Evolutionary conservation across 2,113 vertebrate species (phyloP).

Genomic region (Coturnix japonica): DNA sequence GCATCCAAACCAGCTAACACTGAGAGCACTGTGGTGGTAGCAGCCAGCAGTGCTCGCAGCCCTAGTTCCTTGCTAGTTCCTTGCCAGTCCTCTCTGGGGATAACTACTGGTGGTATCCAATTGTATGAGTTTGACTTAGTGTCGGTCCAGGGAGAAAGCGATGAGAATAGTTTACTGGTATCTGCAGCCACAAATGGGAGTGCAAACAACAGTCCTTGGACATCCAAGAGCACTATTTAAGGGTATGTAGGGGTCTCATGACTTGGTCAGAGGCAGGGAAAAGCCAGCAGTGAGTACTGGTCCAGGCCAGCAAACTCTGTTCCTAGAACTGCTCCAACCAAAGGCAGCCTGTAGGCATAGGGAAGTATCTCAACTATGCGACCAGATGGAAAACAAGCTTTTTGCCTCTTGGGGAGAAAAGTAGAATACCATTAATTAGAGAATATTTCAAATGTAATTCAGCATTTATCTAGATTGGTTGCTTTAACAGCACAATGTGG

Average conservation of each 20-base stretch:
- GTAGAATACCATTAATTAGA: conserved; percentile 16
- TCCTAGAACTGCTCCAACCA: not conserved
- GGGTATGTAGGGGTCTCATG: not conserved
- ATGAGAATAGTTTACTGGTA: not conserved
- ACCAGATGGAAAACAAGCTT: not conserved
- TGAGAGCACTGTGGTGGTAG: not conserved
- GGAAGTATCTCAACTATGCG: not conserved
- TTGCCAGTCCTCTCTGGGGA: not conserved
- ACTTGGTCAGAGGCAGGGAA: not conserved
- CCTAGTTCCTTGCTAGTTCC: too few relatives aligned
- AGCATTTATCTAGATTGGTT: conserved; percentile 2
- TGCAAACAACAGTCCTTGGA: not conserved
- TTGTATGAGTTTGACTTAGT: not conserved
- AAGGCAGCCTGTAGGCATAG: not conserved
- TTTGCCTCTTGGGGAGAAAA: conserved; percentile 30
- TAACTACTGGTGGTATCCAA: not conserved
- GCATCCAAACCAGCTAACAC: not conserved
- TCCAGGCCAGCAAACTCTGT: not conserved
- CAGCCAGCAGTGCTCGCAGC: not conserved
- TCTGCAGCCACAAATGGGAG: fast-evolving
- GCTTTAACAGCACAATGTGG: not conserved
- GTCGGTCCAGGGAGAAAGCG: not conserved
- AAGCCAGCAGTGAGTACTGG: not conserved
- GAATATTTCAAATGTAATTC: conserved; percentile 15
- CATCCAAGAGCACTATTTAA: not conserved